These are phyloP conservation scores for Nymphalis polychloros DNA, from an alignment of 2,888 invertebrate genomes.

Conservation along the genomic window DNA sequence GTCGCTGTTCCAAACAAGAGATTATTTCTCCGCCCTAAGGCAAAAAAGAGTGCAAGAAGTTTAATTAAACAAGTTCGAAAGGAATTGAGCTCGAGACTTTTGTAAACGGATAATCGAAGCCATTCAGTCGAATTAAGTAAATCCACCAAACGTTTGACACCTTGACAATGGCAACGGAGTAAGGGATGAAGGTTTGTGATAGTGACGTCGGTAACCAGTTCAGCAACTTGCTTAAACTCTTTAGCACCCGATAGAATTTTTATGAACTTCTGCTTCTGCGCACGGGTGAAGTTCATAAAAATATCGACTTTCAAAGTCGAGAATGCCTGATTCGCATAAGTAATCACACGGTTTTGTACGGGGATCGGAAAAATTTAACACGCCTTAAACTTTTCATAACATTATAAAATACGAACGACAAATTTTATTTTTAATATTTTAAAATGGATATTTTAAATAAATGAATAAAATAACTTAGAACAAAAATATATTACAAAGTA, in stretches of 20 bases:
- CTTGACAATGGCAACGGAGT: conserved; percentile 31
- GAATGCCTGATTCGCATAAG: conserved; percentile 43
- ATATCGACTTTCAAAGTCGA: conserved; percentile 41
- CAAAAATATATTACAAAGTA: neutral
- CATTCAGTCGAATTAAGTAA: conserved; percentile 72
- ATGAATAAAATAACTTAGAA: neutral
- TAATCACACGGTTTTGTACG: conserved; percentile 36
- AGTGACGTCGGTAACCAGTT: conserved; percentile 49
- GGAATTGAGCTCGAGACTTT: conserved; percentile 76
- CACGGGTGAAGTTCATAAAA: conserved; percentile 40
- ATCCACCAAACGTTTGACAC: conserved; percentile 43
- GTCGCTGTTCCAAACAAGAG: conserved; percentile 61
- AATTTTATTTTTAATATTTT: conserved; percentile 2
- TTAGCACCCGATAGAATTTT: conserved; percentile 56
- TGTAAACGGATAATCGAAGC: conserved; percentile 79
- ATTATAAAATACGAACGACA: conserved; percentile 10
- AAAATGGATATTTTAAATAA: neutral
- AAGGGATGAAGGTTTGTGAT: conserved; percentile 42
- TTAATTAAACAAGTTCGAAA: conserved; percentile 81
- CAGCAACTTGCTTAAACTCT: conserved; percentile 44
- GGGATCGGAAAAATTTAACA: conserved; percentile 26
- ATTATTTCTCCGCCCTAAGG: conserved; percentile 77
- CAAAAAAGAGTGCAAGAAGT: conserved; percentile 80
- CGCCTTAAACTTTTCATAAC: conserved; percentile 27
- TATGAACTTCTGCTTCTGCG: conserved; percentile 49